Base-by-base conservation (phyloP, 2,113 vertebrate species). In the Lepisosteus oculatus region DNA sequence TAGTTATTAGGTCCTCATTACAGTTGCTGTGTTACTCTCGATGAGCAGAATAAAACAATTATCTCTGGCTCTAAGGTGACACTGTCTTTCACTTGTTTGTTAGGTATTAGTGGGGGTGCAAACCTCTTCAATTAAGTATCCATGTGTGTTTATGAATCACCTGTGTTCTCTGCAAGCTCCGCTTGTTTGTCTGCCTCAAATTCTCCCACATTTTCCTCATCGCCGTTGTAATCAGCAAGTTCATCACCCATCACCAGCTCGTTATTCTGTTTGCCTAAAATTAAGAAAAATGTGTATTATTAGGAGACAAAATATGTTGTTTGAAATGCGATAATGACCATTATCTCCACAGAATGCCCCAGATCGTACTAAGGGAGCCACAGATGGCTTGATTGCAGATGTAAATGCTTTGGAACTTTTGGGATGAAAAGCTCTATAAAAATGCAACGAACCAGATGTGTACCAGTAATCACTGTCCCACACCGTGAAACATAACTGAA, bases 131-230 rank as follows among this genome's bases (percentile, higher is more conserved):
- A 56, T 55, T 3, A 47, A 3, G 12, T 14, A 41, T n/a, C 8
- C 3, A 6, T n/a, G 9, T 14, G 17, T 55, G 72, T 29, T 70
- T 54, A 14, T 42, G 29, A 61, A 13, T 41, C 80, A 89, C 85
- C 87, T 88, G 74, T 91, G 62, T 72, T 80, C 44, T 82, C 91
- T 29, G 87, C 84, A 3, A 98, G 95, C 41, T 87, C 93, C 4
- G 89, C 94, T 85, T 97, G 94, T 85, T 97, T 98, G 77, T 98
- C 95, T 0, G 85, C 92, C 84, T 99, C 95, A 61, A 93, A 92
- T 75, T 97, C 95, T 0, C 93, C 96, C 78, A 96, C 94, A 8
- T 98, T 98, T 41, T 90, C 92, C 14, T 94, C 89, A 47, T 98
- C 93, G 29, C 93, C 86, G 41, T 91, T 94, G 70, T 98, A 97